These are phyloP conservation scores for Epizoanthus scotinus DNA, from an alignment of 92 coral and sea anemone genomes.

Conservation along the genomic window DNA sequence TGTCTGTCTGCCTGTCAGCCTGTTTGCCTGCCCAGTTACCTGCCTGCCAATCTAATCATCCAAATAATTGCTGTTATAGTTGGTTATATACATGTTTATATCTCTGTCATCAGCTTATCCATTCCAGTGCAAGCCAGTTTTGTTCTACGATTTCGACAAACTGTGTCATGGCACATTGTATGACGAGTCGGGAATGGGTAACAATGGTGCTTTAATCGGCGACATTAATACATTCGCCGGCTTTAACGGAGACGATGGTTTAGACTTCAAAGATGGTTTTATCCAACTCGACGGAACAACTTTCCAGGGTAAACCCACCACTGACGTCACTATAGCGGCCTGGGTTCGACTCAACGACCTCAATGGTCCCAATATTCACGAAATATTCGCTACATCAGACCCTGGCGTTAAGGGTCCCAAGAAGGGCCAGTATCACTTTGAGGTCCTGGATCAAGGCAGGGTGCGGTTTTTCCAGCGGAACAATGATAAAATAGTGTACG, in stretches of 20 bases:
- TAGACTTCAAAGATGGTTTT: constrained; percentile 78
- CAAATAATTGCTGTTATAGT: not conserved
- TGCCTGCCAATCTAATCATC: not conserved
- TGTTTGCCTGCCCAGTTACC: not conserved
- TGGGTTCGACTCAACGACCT: constrained; percentile 81
- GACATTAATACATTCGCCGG: constrained; percentile 66
- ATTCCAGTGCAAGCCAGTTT: constrained; percentile 76
- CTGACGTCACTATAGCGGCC: constrained; percentile 78
- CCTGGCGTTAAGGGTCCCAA: constrained; percentile 39
- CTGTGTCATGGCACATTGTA: constrained; percentile 73
- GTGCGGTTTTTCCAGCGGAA: constrained; percentile 91
- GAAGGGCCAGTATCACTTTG: constrained; percentile 85
- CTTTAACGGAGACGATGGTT: constrained; percentile 68
- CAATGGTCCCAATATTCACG: constrained; percentile 65
- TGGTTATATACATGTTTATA: not conserved
- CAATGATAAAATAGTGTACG: constrained; percentile 77
- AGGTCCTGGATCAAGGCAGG: constrained; percentile 72
- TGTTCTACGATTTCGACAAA: constrained; percentile 86
- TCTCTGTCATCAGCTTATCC: constrained; percentile 63
- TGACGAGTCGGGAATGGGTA: constrained; percentile 93
- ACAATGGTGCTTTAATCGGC: constrained; percentile 77
- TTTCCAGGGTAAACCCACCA: constrained; percentile 81
- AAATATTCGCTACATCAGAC: constrained; percentile 71
- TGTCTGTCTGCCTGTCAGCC: not conserved
- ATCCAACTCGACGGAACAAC: constrained; percentile 75